Base-by-base conservation (phyloP, 2,797 vertebrate genomes). In the Hemitrygon akajei region DNA sequence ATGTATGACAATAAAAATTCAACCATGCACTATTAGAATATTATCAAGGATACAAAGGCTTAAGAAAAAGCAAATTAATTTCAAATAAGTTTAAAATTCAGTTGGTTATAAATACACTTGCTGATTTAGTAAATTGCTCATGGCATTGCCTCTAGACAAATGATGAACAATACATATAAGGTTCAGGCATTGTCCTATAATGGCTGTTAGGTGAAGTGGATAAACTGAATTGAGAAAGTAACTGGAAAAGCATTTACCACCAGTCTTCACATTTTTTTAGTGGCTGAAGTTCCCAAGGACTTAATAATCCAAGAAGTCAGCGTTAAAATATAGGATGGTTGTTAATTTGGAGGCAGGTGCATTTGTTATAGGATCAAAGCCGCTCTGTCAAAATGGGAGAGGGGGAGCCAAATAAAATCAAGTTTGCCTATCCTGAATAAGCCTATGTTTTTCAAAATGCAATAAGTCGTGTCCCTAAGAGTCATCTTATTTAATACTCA, bases 1-100 rank as follows among this genome's bases (percentile, higher is more conserved):
- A 71, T 91, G n/a, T 91, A 37, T 69, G 89, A 91, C 89, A 69
- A 71, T 16, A 63, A 37, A 71, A 91, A 91, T 34, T 69, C 63
- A 71, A 60, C 82, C 27, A 58, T 12, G 16, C 27, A 60, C 82
- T 14, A 27, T 4, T 86, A 16, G 56, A n/a, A 60, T 16, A 86
- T 86, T 60, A 86, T 86, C 4, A 27, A 86, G 56, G 82, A 60
- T 86, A 30, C 30, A 60, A 86, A 86, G 56, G 56, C 47, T 30
- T 60, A 58, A 86, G 60, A 11, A 86, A 3, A 60, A 86, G 27
- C 12, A 86, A 86, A 60, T 86, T 20, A 30, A 60, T 86, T 86
- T 86, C 27, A 86, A 60, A 60, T n/a, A n/a, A 30, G 56, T 30
- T 60, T 86, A 86, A 12, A 86, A 86, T 86, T 86, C 11, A 86